These are phyloP conservation scores for Mormyrops attenuatus DNA, from an alignment of 2,797 vertebrate genomes.

Conservation along the genomic window DNA sequence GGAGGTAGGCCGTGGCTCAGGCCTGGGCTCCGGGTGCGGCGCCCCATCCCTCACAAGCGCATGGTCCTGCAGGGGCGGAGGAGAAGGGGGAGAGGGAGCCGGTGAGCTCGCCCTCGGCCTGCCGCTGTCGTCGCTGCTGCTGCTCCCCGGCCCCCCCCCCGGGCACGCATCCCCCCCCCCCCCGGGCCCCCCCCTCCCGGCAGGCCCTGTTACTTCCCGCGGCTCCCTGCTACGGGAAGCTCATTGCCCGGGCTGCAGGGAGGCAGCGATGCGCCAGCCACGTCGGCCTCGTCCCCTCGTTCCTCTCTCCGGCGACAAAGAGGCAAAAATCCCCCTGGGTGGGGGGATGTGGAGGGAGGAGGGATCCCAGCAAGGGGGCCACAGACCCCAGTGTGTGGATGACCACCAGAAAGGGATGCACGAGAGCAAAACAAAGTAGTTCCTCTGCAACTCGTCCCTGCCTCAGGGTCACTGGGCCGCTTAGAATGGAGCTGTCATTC, in stretches of 20 bases:
- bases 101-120: conserved; percentile 22
- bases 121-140: conserved; percentile 17
- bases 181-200: conserved; percentile 64
- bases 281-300: background rate
- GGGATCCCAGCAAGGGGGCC: background rate
- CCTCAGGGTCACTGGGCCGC: background rate
- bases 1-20: conserved; percentile 79
- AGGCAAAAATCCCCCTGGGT: conserved; percentile 32
- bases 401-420: background rate
- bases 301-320: background rate
- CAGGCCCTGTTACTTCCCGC: conserved; percentile 65
- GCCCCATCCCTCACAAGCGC: conserved; percentile 93
- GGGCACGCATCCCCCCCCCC: conserved; percentile 26
- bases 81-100: conserved; percentile 67
- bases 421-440: background rate
- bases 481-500: background rate
- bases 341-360: background rate
- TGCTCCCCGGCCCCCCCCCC: conserved; percentile 42
- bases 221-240: conserved; percentile 68
- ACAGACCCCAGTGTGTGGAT: background rate
- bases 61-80: conserved; percentile 85
- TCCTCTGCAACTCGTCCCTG: background rate
- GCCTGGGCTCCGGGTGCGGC: conserved; percentile 83
- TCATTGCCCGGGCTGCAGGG: conserved; percentile 57
- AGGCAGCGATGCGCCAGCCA: background rate